Conservation (phyloP, 2,888 invertebrate genomes). For the Drosophila nr. perissopoda region DNA sequence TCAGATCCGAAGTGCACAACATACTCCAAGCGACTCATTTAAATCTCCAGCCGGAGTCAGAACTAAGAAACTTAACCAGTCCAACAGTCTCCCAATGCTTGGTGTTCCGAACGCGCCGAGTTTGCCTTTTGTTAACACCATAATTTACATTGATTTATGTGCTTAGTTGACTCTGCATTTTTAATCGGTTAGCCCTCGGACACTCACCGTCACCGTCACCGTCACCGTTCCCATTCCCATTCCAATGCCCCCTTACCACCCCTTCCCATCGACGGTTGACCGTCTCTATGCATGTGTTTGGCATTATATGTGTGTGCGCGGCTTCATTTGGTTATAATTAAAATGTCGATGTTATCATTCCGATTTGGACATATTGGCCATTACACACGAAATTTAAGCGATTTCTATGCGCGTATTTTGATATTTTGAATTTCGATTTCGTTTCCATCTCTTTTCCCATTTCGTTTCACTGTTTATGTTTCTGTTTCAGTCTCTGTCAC, state of each 20-base stretch:
- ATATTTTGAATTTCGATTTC: slow-evolving; percentile 58
- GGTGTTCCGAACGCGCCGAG: slow-evolving; percentile 67
- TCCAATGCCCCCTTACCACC: neutral
- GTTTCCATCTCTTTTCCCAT: slow-evolving; percentile 33
- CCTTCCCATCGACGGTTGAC: neutral
- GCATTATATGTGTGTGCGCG: slow-evolving; percentile 46
- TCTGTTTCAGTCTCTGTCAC: slow-evolving; percentile 22
- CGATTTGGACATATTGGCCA: slow-evolving; percentile 82
- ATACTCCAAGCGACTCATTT: slow-evolving; percentile 65
- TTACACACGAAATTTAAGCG: slow-evolving; percentile 81
- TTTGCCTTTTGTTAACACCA: slow-evolving; percentile 83
- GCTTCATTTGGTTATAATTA: slow-evolving; percentile 82
- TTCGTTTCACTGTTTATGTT: slow-evolving; percentile 10
- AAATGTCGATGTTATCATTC: slow-evolving; percentile 82
- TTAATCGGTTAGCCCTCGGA: slow-evolving; percentile 72
- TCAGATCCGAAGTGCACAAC: slow-evolving; percentile 66
- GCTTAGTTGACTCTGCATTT: slow-evolving; percentile 80
- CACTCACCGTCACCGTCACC: slow-evolving; percentile 18
- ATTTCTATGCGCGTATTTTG: slow-evolving; percentile 78
- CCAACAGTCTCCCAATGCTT: slow-evolving; percentile 23
- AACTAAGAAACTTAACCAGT: slow-evolving; percentile 23
- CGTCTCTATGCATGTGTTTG: slow-evolving; percentile 9
- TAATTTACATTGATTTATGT: slow-evolving; percentile 83
- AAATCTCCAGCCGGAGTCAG: slow-evolving; percentile 54
- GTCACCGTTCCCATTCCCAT: slow-evolving; percentile 13